phyloP scores from a whole-genome alignment of 2,888 invertebrate species.

The Blera fallax region DNA sequence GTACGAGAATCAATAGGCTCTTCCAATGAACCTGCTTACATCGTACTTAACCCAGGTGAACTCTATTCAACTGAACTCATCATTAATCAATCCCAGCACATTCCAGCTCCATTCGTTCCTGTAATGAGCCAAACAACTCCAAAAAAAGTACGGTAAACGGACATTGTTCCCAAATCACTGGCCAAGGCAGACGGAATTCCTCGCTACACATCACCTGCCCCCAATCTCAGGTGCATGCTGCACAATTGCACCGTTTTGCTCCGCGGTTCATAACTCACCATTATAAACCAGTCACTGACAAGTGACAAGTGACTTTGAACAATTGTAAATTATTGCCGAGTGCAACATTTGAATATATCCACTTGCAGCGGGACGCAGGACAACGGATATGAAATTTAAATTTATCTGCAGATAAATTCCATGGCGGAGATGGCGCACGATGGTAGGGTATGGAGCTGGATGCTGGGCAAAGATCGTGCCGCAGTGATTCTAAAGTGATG shows the following conservation, averaged over 20 bases:
- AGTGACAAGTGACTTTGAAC: slow-evolving; percentile 71
- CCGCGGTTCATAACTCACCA: slow-evolving; percentile 67
- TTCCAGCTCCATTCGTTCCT: neutral
- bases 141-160: slow-evolving; percentile 1
- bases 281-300: slow-evolving; percentile 71
- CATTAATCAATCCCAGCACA: neutral
- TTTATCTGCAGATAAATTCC: slow-evolving; percentile 70
- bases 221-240: neutral
- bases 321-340: slow-evolving; percentile 68
- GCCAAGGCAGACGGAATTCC: neutral
- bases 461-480: slow-evolving; percentile 51
- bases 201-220: neutral
- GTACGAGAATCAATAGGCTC: too few species aligned
- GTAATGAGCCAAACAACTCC: neutral
- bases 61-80: neutral
- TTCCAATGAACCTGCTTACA: too few species aligned
- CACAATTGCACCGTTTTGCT: slow-evolving; percentile 46
- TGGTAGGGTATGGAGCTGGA: neutral
- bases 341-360: slow-evolving; percentile 57
- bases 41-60: too few species aligned
- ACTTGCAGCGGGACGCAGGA: neutral
- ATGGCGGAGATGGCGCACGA: slow-evolving; percentile 12
- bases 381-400: slow-evolving; percentile 67
- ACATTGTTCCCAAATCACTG: slow-evolving; percentile 31
- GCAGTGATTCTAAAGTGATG: slow-evolving; percentile 61